Evolutionary conservation across 2,113 vertebrate genomes (phyloP).

Genomic region (Lynx canadensis): DNA sequence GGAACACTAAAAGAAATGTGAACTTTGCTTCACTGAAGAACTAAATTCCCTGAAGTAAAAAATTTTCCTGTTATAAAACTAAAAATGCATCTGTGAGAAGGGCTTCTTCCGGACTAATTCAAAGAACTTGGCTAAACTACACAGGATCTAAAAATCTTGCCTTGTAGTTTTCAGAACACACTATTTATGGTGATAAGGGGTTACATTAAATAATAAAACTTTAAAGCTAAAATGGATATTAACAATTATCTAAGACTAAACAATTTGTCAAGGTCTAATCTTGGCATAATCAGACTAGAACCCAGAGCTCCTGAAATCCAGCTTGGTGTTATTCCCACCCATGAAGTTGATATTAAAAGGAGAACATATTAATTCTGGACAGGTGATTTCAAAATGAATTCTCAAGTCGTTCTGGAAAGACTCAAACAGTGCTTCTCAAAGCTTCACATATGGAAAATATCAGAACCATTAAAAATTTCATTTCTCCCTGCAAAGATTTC

Average conservation of each 20-base stretch:
- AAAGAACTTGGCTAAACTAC: not conserved
- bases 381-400: not conserved
- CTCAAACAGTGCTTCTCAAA: not conserved
- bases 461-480: not conserved
- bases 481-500: constrained; percentile 32
- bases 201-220: constrained; percentile 22
- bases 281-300: not conserved
- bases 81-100: not conserved
- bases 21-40: not conserved
- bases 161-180: not conserved
- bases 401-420: not conserved
- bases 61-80: not conserved
- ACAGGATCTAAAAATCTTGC: not conserved
- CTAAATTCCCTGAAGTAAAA: not conserved
- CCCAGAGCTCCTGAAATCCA: not conserved
- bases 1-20: not conserved
- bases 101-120: not conserved
- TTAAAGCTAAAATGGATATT: not conserved
- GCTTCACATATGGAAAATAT: not conserved
- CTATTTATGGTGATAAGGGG: not conserved
- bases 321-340: not conserved
- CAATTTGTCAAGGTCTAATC: not conserved
- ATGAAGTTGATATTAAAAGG: not conserved
- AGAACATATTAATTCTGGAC: not conserved
- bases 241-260: not conserved